These are phyloP conservation scores for Athalia rosae DNA, from an alignment of 2,888 invertebrate genomes.

Conservation along the genomic window DNA sequence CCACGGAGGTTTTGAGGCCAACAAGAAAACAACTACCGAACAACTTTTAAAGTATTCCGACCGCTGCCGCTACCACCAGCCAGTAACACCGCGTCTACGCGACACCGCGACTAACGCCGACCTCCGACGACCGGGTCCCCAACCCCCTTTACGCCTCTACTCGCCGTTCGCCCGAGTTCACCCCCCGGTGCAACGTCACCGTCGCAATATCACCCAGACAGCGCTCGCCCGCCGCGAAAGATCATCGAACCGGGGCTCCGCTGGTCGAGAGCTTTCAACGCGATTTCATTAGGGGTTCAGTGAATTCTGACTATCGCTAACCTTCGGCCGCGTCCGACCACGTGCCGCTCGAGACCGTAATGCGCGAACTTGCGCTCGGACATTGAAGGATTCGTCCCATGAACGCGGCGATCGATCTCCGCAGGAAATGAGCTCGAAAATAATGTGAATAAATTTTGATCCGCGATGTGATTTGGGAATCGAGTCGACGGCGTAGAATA, in stretches of 20 bases:
- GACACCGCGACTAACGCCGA: conserved; percentile 7
- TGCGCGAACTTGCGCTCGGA: too few species aligned
- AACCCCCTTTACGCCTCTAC: conserved; percentile 33
- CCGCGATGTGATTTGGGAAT: not conserved
- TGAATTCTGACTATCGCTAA: not conserved
- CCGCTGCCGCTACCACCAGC: conserved; percentile 35
- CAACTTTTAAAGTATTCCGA: conserved; percentile 41
- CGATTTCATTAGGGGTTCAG: conserved; percentile 36
- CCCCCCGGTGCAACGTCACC: not conserved
- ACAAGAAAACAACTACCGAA: conserved; percentile 38
- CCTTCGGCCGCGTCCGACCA: too few species aligned
- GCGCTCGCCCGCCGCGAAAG: not conserved
- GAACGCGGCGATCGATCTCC: too few species aligned
- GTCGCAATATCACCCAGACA: not conserved
- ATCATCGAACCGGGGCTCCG: conserved; percentile 22
- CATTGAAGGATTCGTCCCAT: too few species aligned
- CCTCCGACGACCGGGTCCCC: conserved; percentile 11
- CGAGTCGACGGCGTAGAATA: not conserved
- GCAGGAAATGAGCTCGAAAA: too few species aligned
- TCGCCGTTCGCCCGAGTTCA: conserved; percentile 10
- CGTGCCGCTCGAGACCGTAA: too few species aligned
- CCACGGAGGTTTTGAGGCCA: conserved; percentile 17
- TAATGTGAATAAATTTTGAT: too few species aligned
- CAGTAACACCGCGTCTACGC: conserved; percentile 10
- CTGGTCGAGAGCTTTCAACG: conserved; percentile 20